Evolutionary conservation across 2,888 invertebrate species (phyloP).

Genomic region (Machimus atricapillus): DNA sequence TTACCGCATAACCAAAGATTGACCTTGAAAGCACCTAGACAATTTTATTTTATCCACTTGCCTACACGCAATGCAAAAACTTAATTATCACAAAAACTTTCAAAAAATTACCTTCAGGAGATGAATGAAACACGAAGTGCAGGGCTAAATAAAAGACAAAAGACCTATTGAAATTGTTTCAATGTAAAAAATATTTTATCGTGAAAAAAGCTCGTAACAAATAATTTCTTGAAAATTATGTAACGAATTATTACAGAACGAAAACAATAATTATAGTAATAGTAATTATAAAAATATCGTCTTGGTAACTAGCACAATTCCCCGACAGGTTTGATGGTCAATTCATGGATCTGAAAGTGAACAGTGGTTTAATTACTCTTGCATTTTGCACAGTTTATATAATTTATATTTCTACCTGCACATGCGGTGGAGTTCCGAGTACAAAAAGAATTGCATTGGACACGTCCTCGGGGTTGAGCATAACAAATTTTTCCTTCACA

Average conservation of each 20-base stretch:
- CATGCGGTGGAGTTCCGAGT: slow-evolving; percentile 56
- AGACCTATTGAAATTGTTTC: not conserved
- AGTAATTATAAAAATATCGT: too few relatives aligned
- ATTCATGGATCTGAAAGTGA: slow-evolving; percentile 28
- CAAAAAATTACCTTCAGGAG: not conserved
- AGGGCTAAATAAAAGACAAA: not conserved
- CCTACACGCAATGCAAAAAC: not conserved
- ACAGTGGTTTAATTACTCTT: not conserved
- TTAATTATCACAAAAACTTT: not conserved
- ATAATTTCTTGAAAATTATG: not conserved
- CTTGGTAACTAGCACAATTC: not conserved
- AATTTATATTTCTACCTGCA: slow-evolving; percentile 47
- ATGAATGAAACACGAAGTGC: not conserved
- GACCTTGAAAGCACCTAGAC: not conserved
- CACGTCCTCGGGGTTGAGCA: slow-evolving; percentile 58
- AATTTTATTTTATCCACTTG: not conserved
- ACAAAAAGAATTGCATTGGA: slow-evolving; percentile 59
- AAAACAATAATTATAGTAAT: not conserved
- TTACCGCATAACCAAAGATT: not conserved
- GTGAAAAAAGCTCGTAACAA: not conserved
- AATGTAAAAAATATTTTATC: not conserved
- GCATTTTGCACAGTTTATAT: not conserved
- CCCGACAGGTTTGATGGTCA: slow-evolving; percentile 34
- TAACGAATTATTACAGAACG: not conserved
- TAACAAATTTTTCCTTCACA: slow-evolving; percentile 51